A percentile compares a stretch with the other conserved stretches of the same genome.
These are phyloP conservation scores for Typhlichthys subterraneus DNA, from an alignment of 2,797 vertebrate genomes.

Conservation along the genomic window DNA sequence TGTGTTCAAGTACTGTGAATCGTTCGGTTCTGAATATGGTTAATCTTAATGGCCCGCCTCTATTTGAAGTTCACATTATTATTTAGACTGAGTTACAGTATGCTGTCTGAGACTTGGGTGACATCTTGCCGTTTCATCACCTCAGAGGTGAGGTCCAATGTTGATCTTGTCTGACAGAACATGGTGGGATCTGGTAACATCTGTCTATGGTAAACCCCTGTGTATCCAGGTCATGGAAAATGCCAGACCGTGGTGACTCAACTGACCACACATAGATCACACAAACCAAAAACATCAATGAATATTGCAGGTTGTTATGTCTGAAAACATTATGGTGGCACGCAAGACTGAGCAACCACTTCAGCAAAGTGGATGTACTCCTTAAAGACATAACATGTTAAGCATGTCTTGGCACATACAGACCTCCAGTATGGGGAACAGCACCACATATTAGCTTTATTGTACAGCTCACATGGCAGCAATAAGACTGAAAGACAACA, in stretches of 20 bases:
- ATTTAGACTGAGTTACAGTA: conserved; percentile 28
- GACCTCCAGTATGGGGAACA: no score
- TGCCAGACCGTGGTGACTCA: conserved; percentile 27
- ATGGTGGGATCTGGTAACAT: conserved; percentile 33
- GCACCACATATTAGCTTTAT: no score
- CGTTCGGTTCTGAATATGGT: neutral
- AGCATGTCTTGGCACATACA: neutral
- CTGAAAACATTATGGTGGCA: conserved; percentile 1
- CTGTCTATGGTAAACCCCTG: conserved; percentile 40
- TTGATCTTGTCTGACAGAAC: conserved; percentile 36
- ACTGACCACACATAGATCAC: conserved; percentile 35
- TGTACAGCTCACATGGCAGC: no score
- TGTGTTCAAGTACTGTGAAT: neutral
- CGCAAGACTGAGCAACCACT: neutral
- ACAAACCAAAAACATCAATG: conserved; percentile 5
- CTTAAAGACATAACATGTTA: neutral
- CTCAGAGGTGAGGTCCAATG: conserved; percentile 22
- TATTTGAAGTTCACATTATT: conserved; percentile 1
- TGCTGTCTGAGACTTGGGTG: conserved; percentile 36
- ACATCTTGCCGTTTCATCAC: conserved; percentile 30
- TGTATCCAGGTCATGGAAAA: conserved; percentile 12
- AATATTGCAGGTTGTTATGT: neutral
- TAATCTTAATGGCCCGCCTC: neutral
- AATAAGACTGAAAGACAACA: no score
- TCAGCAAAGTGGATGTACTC: neutral